phyloP scores from a whole-genome alignment of 1,140 invertebrate genomes.

The Bradysia coprophila region DNA sequence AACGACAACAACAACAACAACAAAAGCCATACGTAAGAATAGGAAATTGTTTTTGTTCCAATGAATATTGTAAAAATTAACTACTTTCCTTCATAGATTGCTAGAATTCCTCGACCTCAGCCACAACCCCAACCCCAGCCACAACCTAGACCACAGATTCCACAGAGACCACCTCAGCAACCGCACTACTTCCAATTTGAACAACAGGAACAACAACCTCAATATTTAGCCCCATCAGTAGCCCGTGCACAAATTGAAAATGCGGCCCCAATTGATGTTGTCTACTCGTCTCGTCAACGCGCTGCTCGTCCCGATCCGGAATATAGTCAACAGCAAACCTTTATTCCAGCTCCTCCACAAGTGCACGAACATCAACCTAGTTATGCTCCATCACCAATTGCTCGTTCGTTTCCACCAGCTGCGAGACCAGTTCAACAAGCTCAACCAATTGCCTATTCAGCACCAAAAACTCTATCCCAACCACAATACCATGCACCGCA shows the following conservation, averaged over 20 bases:
- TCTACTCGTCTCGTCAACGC: slow-evolving; percentile 18
- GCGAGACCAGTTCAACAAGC: slow-evolving; percentile 11
- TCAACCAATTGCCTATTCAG: slow-evolving; percentile 17
- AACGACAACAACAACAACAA: slow-evolving; percentile 24
- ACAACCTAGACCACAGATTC: slow-evolving; percentile 14
- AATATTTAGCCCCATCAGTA: slow-evolving; percentile 9
- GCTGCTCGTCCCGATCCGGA: slow-evolving; percentile 18
- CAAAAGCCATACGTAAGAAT: slow-evolving; percentile 18
- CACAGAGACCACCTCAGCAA: slow-evolving; percentile 15
- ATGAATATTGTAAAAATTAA: not conserved
- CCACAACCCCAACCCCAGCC: slow-evolving; percentile 9
- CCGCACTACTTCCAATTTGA: slow-evolving; percentile 13
- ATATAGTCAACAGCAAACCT: slow-evolving; percentile 11
- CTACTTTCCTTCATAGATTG: slow-evolving; percentile 2
- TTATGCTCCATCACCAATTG: slow-evolving; percentile 3
- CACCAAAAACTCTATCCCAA: slow-evolving; percentile 12
- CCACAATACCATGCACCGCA: slow-evolving; percentile 16
- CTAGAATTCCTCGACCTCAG: slow-evolving; percentile 12
- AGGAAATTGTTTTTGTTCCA: not conserved
- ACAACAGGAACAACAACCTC: slow-evolving; percentile 4
- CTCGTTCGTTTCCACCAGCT: slow-evolving; percentile 6
- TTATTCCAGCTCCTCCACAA: not conserved
- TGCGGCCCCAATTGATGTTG: slow-evolving; percentile 18
- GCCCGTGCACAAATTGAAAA: slow-evolving; percentile 22
- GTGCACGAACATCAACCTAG: not conserved